phyloP scores from a whole-genome alignment of 2,888 invertebrate species.

The Arrhopalites spinosus region DNA sequence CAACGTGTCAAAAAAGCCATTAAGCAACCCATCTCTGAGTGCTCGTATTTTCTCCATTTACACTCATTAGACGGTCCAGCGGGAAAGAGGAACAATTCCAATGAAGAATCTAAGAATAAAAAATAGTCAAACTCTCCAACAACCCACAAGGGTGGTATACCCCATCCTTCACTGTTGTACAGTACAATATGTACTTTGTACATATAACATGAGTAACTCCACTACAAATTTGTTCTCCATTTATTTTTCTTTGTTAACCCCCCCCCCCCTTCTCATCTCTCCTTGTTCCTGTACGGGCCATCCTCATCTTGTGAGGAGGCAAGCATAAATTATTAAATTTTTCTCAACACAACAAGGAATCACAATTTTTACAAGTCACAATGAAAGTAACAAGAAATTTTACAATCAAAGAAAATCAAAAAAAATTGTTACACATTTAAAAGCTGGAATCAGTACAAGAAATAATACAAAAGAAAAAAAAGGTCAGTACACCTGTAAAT shows the following conservation, averaged over 20 bases:
- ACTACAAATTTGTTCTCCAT: too few relatives aligned
- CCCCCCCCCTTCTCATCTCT: too few relatives aligned
- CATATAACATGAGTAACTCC: too few relatives aligned
- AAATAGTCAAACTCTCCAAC: background rate
- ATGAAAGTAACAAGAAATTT: background rate
- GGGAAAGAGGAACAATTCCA: background rate
- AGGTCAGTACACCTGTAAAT: background rate
- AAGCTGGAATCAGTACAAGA: background rate
- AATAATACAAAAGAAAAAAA: background rate
- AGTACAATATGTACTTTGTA: too few relatives aligned
- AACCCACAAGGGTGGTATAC: background rate
- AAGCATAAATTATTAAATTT: too few relatives aligned
- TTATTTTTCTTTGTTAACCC: too few relatives aligned
- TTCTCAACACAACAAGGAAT: too few relatives aligned
- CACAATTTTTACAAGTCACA: background rate
- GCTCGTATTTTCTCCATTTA: conserved; percentile 40
- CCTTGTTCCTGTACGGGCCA: too few relatives aligned
- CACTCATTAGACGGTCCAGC: conserved; percentile 35
- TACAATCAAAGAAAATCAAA: background rate
- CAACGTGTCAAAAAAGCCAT: conserved; percentile 52
- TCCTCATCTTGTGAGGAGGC: too few relatives aligned
- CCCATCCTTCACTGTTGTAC: conserved; percentile 7
- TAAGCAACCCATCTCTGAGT: conserved; percentile 40
- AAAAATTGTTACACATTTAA: background rate
- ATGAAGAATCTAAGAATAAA: too few relatives aligned